Percentiles rank a stretch among this genome's conserved stretches.
These are phyloP conservation scores for Eristalis intricaria DNA, from an alignment of 2,888 invertebrate genomes.

Conservation along the genomic window DNA sequence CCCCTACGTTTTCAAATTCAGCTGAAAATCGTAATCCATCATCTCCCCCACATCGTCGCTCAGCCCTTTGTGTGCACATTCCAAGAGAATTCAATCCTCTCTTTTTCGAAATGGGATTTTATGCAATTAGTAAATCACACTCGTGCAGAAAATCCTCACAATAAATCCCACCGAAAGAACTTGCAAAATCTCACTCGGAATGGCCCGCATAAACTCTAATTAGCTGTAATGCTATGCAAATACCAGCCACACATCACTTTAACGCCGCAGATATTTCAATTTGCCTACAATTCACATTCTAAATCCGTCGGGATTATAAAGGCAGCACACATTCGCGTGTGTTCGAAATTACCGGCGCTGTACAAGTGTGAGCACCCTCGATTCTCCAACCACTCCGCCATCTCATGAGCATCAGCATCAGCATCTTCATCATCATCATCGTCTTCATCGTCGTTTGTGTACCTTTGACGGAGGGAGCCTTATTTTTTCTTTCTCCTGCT, in stretches of 20 bases:
- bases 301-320: slow-evolving; percentile 9
- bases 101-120: not conserved
- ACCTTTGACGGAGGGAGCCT: not conserved
- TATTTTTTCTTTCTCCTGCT: not conserved
- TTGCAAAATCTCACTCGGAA: not conserved
- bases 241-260: slow-evolving; percentile 28
- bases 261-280: slow-evolving; percentile 39
- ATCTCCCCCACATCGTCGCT: not conserved
- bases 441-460: slow-evolving; percentile 10
- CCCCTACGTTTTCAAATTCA: not conserved
- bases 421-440: slow-evolving; percentile 1
- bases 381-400: not conserved
- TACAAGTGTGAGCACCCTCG: not conserved
- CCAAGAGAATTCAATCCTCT: not conserved
- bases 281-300: slow-evolving; percentile 22
- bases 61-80: not conserved
- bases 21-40: not conserved
- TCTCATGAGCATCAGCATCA: slow-evolving; percentile 6
- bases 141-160: not conserved
- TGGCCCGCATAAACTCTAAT: slow-evolving; percentile 19
- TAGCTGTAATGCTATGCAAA: slow-evolving; percentile 29
- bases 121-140: slow-evolving; percentile 12
- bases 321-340: slow-evolving; percentile 13
- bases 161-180: slow-evolving; percentile 8
- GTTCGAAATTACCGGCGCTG: slow-evolving; percentile 6